Base-by-base conservation (phyloP, 2,888 invertebrate species). In the Sesamia inferens region DNA sequence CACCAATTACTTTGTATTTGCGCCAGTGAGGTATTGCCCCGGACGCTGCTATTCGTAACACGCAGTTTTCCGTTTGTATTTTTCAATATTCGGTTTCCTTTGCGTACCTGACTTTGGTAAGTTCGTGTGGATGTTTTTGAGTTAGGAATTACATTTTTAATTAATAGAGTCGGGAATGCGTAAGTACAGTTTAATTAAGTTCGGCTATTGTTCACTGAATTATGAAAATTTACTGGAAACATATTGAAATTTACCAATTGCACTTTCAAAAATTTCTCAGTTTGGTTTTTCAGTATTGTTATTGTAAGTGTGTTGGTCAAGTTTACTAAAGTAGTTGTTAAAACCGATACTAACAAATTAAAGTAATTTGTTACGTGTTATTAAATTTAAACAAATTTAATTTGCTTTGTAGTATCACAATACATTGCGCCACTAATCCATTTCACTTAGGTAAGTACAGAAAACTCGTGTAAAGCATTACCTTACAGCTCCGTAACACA, bases 1-100 rank as follows among this genome's bases (percentile, higher is more conserved):
- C 91, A 89, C 90, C 91, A 92, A 92, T 93, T 93, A 93, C 93
- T 93, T 92, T 93, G 92, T 93, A 92, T 92, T 90, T 90, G 89
- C 85, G 83, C 85, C 85, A 82, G 88, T 90, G 89, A 91, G 88
- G 89, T 89, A 89, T 90, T 88, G 90, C 90, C 85, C 79, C 79
- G 83, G 86, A 84, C 79, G 81, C 83, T 62, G 65, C 81, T 76
- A 54, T 10, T n/a, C n/a, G 51, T n/a, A 80, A 84, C 76, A 86
- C 82, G 83, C 84, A 87, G 81, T 87, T 86, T 83, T 75, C 83
- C 84, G 85, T 86, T 85, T 78, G 82, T 87, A 73, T 88, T 90
- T 90, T 91, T 89, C 88, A 90, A 89, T 91, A 89, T 90, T 87
- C 82, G 69, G 81, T 86, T 87, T 84, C 77, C 75, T 86, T 82